Conservation (phyloP, 2,797 vertebrate species). For the Argya squamiceps region DNA sequence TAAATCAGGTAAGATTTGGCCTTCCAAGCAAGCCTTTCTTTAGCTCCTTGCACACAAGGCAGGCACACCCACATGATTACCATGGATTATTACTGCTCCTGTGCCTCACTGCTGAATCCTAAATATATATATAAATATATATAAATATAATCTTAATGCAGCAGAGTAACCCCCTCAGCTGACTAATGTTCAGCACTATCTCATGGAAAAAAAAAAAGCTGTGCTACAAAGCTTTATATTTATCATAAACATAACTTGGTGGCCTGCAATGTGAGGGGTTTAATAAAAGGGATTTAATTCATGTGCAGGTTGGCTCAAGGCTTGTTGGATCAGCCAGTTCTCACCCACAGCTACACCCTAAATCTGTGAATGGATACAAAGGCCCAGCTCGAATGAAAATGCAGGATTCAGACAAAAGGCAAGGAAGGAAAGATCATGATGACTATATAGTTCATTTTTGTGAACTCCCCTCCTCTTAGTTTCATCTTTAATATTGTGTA, state of each 20-base stretch:
- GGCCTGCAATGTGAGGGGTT: accelerated
- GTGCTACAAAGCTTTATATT: background rate
- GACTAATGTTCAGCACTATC: background rate
- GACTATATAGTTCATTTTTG: background rate
- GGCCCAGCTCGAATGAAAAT: background rate
- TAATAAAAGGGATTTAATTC: background rate
- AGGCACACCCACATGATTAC: background rate
- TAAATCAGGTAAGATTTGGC: background rate
- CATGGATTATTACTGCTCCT: background rate
- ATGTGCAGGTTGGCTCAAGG: background rate
- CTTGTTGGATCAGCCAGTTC: background rate
- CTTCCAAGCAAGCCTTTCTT: background rate
- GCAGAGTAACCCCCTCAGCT: background rate
- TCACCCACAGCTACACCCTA: background rate
- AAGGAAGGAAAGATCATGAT: background rate
- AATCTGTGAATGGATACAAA: background rate
- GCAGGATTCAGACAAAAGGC: background rate
- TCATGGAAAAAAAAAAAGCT: background rate
- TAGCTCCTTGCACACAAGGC: background rate
- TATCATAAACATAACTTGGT: background rate
- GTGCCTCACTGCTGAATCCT: background rate
- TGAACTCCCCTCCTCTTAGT: background rate
- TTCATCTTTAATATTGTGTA: background rate
- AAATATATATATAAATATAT: background rate
- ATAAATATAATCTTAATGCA: background rate